Evolutionary conservation across 2,113 vertebrate genomes (phyloP).

Genomic region (Microcebus ravelobensis): DNA sequence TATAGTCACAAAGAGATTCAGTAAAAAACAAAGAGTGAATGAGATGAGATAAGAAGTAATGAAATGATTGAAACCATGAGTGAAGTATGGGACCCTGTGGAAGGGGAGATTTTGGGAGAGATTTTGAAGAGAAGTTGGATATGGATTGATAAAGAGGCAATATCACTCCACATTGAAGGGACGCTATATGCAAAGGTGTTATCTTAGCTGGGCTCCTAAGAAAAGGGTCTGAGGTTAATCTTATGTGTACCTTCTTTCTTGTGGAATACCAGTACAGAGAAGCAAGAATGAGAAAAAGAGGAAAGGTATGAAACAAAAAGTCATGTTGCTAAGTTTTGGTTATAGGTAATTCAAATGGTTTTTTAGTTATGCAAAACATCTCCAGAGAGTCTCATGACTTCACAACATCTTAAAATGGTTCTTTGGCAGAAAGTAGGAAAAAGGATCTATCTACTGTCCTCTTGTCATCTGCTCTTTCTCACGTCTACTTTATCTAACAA

Average conservation of each 20-base stretch:
- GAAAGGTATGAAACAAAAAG: neutral
- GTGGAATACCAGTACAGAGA: too few species aligned
- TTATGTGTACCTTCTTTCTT: neutral
- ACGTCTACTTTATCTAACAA: neutral
- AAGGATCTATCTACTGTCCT: neutral
- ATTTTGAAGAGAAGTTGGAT: constrained; percentile 1
- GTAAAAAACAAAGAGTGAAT: neutral
- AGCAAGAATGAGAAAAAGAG: neutral
- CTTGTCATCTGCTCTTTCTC: neutral
- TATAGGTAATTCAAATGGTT: neutral
- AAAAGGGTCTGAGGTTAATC: neutral
- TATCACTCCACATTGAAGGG: neutral
- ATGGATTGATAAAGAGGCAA: neutral
- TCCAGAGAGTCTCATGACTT: neutral
- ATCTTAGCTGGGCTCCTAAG: neutral
- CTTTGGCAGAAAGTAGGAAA: neutral
- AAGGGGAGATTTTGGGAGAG: neutral
- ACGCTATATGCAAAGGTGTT: neutral
- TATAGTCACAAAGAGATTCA: neutral
- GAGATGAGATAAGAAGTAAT: neutral
- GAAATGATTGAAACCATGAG: neutral
- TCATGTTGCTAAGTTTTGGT: neutral
- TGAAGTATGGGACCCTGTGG: neutral
- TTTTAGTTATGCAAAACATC: neutral
- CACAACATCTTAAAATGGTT: neutral